Evolutionary conservation across 2,888 invertebrate genomes (phyloP), one percentile per base, ranked within the genome.

Genomic region (Allygus modestus): DNA sequence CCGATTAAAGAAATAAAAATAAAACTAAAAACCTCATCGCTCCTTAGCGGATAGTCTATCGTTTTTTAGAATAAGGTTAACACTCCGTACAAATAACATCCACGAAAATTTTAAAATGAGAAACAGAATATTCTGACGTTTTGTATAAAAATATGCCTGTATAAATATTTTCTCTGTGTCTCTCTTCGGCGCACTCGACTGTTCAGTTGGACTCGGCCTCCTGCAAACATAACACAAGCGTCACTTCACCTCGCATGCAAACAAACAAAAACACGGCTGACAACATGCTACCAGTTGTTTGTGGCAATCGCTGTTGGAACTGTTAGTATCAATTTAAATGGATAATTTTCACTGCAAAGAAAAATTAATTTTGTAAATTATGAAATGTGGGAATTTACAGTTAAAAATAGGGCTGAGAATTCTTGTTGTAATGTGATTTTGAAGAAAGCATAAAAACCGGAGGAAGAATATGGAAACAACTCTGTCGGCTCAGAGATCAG

Each of bases 131-230:
- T 37, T 43, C n/a, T 37, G 15, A 37, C 20, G 37, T 31, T 37
- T 41, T 73, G 54, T 73, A 73, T 73, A 73, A 73, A 73, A 73
- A 73, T 73, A 73, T 37, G 73, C 73, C 31, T 73, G 37, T 73
- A 73, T 37, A 73, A 73, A 73, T 33, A 33, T 69, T 69, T 73
- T 73, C 73, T 73, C 43, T 73, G 23, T 20, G 20, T 71, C 11
- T 41, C 33, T 41, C n/a, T n/a, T 20, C 31, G 23, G 43, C 43
- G 37, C 1, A 1, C n/a, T 17, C 20, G 37, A 15, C 23, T 41
- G 20, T 26, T 73, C 41, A 73, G 73, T 73, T 73, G 73, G 31
- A 41, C 41, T 41, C 41, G 23, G 73, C n/a, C 23, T 73, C 73
- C 73, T 73, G 73, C 73, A 43, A 73, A 31, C 73, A 73, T n/a